These are phyloP conservation scores for Amiota communis DNA, from an alignment of 2,888 invertebrate species.

Conservation along the genomic window DNA sequence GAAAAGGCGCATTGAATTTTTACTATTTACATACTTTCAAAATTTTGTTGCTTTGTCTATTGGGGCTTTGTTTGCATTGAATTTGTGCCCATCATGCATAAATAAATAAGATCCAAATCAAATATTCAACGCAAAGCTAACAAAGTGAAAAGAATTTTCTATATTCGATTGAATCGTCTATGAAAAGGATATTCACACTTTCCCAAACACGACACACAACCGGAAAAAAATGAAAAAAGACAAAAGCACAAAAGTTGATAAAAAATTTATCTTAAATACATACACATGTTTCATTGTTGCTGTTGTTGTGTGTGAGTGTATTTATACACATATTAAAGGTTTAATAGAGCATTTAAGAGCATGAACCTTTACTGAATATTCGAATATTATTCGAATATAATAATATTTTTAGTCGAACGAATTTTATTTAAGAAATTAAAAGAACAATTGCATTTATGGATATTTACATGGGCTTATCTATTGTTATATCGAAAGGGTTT, in stretches of 20 bases:
- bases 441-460: no score
- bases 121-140: conserved; percentile 16
- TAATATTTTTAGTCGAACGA: no score
- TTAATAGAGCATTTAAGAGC: no score
- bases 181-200: conserved; percentile 1
- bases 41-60: conserved; percentile 3
- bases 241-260: no score
- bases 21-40: neutral
- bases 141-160: conserved; percentile 13
- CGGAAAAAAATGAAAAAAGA: no score
- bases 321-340: no score
- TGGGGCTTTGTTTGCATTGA: conserved; percentile 8
- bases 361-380: no score
- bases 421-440: no score
- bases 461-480: no score
- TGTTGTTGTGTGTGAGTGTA: neutral
- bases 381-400: no score
- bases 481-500: no score
- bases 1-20: neutral
- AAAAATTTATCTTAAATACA: neutral
- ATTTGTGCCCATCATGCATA: conserved; percentile 10
- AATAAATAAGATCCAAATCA: conserved; percentile 21
- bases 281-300: neutral
- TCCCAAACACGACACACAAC: neutral
- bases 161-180: neutral